Base-by-base conservation (phyloP, 2,797 vertebrate species). In the Sebastes miniatus region DNA sequence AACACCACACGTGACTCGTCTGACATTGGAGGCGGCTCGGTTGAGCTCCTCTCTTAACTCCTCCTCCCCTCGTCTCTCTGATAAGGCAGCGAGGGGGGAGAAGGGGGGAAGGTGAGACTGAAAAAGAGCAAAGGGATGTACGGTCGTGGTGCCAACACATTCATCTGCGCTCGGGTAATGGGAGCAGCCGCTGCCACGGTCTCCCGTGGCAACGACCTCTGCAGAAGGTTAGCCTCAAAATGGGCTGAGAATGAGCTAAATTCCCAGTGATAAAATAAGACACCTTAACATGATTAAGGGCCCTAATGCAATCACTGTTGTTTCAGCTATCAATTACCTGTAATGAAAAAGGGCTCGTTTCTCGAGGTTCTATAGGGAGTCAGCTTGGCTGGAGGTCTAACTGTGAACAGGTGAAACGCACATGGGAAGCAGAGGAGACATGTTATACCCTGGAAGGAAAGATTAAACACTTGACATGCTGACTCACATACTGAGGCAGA, bases 201-300 rank as follows among this genome's bases (percentile, higher is more conserved):
- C 77, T 92, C 89, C 91, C 86, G 69, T 91, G 93, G 92, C 88
- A 91, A 93, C 84, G 80, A 94, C 92, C 93, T 95, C 91, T 89
- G 59, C 13, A n/a, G 89, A 94, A 94, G 92, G 94, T 93, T 83
- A 79, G 66, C 77, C 61, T 90, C 18, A 74, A 89, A 93, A 89
- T 87, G 91, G 89, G 80, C 77, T 68, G 31, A 75, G 85, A 93
- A 89, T 87, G 88, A 92, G 86, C 87, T 77, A 84, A 91, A 91
- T 86, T 93, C 81, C 77, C 82, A 6, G 31, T 89, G 88, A 92
- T 92, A 92, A 88, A 95, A 89, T 72, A 83, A 89, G 88, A 91
- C 88, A 91, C 84, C 86, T 86, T 90, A 93, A 95, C 87, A 59
- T 62, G 81, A 92, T 95, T 91, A 90, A 83, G 84, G 76, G 24